Evolutionary conservation across 1,140 invertebrate genomes (phyloP).

Genomic region (Psilanteris sp.): DNA sequence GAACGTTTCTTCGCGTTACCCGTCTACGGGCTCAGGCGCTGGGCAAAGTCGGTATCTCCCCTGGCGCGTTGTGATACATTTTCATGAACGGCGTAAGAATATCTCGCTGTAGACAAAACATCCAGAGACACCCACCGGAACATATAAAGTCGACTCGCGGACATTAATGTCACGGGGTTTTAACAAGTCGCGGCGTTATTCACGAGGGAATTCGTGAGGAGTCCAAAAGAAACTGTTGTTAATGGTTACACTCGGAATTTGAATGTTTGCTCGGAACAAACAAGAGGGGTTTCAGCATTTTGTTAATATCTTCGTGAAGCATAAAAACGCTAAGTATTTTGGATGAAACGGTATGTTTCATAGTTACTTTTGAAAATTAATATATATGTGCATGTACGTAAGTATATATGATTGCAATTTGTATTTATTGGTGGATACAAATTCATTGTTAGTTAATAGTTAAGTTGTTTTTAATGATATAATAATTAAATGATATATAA

Average conservation of each 20-base stretch:
- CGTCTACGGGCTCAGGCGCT: not conserved
- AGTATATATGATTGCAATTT: too few species aligned
- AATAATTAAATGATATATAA: too few species aligned
- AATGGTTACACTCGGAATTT: constrained; percentile 9
- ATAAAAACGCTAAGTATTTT: too few species aligned
- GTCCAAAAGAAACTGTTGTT: constrained; percentile 18
- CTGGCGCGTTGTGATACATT: constrained; percentile 18
- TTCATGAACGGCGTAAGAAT: constrained; percentile 16
- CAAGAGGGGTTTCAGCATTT: too few species aligned
- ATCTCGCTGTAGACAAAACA: constrained; percentile 28
- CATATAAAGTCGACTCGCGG: constrained; percentile 28
- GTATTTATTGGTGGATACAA: too few species aligned
- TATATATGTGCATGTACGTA: too few species aligned
- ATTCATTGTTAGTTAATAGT: too few species aligned
- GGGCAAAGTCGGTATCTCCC: not conserved
- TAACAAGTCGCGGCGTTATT: constrained; percentile 30
- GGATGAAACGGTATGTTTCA: too few species aligned
- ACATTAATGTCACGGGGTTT: constrained; percentile 36
- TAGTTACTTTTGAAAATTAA: too few species aligned
- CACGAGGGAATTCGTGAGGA: constrained; percentile 6
- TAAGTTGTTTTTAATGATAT: too few species aligned
- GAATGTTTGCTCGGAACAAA: too few species aligned
- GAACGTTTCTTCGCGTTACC: constrained; percentile 31
- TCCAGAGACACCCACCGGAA: constrained; percentile 24
- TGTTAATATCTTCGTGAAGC: too few species aligned